Conservation (phyloP, 2,888 invertebrate genomes). For the Cartodere bifasciata region DNA sequence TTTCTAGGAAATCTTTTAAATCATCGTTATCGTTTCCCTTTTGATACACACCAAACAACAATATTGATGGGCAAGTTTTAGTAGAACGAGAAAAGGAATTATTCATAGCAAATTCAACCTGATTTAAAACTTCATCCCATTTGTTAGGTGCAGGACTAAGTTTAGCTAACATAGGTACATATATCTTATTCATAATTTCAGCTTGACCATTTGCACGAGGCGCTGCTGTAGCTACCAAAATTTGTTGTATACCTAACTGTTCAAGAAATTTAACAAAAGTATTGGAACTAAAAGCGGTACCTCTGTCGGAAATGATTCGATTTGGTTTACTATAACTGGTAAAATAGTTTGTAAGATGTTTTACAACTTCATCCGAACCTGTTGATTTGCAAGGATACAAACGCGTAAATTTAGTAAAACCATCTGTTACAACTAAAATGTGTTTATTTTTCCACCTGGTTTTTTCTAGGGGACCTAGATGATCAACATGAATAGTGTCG, state of each 20-base stretch:
- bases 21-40: slow-evolving; percentile 16
- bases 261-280: slow-evolving; percentile 5
- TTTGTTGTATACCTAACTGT: slow-evolving; percentile 7
- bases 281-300: slow-evolving; percentile 9
- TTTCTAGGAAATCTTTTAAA: slow-evolving; percentile 11
- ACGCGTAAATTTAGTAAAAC: slow-evolving; percentile 10
- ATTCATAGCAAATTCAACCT: slow-evolving; percentile 17
- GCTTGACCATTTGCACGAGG: slow-evolving; percentile 10
- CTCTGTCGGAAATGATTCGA: slow-evolving; percentile 8
- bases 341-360: slow-evolving; percentile 7
- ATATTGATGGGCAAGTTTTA: slow-evolving; percentile 19
- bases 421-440: slow-evolving; percentile 9
- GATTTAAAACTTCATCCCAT: slow-evolving; percentile 16
- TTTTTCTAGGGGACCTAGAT: slow-evolving; percentile 10
- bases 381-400: slow-evolving; percentile 13
- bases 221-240: slow-evolving; percentile 5
- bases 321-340: slow-evolving; percentile 3
- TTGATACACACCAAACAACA: slow-evolving; percentile 22
- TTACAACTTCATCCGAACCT: slow-evolving; percentile 12
- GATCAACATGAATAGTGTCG: slow-evolving; percentile 10
- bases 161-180: slow-evolving; percentile 6
- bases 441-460: not conserved
- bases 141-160: slow-evolving; percentile 6
- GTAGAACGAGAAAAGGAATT: slow-evolving; percentile 20
- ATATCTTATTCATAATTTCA: slow-evolving; percentile 10